Evolutionary conservation across 1,140 invertebrate genomes (phyloP).

Genomic region (Chrysopa pallens): DNA sequence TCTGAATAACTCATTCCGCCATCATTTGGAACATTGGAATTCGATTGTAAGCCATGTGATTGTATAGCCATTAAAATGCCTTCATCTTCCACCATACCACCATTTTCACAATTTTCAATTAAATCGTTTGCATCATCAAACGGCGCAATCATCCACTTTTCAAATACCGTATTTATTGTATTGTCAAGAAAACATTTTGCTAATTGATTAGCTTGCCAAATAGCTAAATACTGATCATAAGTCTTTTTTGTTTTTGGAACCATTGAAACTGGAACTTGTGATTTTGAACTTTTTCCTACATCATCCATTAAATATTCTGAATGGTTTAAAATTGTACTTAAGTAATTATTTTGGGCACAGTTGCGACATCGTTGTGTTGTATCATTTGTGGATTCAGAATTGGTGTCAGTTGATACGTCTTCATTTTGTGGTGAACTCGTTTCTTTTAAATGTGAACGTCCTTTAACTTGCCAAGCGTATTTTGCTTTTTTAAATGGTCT

Average conservation of each 20-base stretch:
- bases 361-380: constrained; percentile 4
- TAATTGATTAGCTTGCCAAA: constrained; percentile 51
- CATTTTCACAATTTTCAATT: constrained; percentile 29
- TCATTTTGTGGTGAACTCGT: not conserved
- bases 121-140: constrained; percentile 30
- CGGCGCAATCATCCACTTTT: constrained; percentile 35
- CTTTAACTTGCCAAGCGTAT: constrained; percentile 44
- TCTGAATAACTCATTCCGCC: not conserved
- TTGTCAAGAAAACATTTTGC: constrained; percentile 52
- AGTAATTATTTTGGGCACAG: constrained; percentile 6
- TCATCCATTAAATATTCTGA: constrained; percentile 12
- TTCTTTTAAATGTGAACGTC: constrained; percentile 34
- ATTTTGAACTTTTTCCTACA: constrained; percentile 10
- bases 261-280: constrained; percentile 16
- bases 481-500: constrained; percentile 40
- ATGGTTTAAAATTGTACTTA: constrained; percentile 12
- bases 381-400: constrained; percentile 7
- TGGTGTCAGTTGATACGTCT: constrained; percentile 6
- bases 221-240: constrained; percentile 31
- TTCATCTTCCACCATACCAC: constrained; percentile 41
- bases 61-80: constrained; percentile 43
- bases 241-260: constrained; percentile 12
- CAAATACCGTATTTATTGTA: constrained; percentile 46
- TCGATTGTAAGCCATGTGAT: constrained; percentile 33
- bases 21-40: not conserved